Evolutionary conservation across 2,888 invertebrate genomes (phyloP).

Genomic region (Nemurella pictetii): DNA sequence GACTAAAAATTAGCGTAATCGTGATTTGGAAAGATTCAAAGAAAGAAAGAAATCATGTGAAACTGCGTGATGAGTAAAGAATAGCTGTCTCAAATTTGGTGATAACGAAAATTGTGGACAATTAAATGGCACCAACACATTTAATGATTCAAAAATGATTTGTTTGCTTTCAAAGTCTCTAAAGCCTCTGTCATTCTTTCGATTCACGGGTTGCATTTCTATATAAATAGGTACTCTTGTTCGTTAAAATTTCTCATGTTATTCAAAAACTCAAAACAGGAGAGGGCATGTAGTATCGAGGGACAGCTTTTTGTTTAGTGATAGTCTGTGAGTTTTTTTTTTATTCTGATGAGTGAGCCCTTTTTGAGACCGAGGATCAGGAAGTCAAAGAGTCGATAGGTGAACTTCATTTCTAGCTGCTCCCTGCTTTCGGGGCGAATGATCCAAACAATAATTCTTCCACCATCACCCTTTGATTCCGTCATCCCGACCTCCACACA

Average conservation of each 20-base stretch:
- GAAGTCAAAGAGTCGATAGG: background rate
- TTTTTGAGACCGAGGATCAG: slow-evolving; percentile 36
- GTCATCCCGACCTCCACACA: slow-evolving; percentile 41
- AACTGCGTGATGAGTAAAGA: background rate
- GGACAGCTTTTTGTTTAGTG: slow-evolving; percentile 39
- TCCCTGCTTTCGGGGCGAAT: background rate
- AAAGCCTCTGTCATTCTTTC: background rate
- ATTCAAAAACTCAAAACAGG: slow-evolving; percentile 37
- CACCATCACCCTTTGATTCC: slow-evolving; percentile 14
- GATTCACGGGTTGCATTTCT: background rate
- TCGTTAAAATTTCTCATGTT: slow-evolving; percentile 32
- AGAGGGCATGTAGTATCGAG: slow-evolving; percentile 43
- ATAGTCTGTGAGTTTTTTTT: slow-evolving; percentile 20
- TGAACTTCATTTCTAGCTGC: background rate
- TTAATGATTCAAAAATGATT: slow-evolving; percentile 32
- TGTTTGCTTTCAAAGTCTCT: slow-evolving; percentile 31
- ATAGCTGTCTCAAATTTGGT: background rate
- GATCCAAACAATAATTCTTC: background rate
- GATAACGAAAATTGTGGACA: background rate
- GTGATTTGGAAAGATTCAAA: background rate
- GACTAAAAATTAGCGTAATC: background rate
- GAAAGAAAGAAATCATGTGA: background rate
- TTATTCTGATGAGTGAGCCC: slow-evolving; percentile 40
- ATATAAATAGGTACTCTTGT: slow-evolving; percentile 10
- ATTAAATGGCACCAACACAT: slow-evolving; percentile 40